A percentile compares a stretch with the other conserved stretches of the same genome.
phyloP scores from a whole-genome alignment of 2,888 invertebrate species.

The Elysia crispata region DNA sequence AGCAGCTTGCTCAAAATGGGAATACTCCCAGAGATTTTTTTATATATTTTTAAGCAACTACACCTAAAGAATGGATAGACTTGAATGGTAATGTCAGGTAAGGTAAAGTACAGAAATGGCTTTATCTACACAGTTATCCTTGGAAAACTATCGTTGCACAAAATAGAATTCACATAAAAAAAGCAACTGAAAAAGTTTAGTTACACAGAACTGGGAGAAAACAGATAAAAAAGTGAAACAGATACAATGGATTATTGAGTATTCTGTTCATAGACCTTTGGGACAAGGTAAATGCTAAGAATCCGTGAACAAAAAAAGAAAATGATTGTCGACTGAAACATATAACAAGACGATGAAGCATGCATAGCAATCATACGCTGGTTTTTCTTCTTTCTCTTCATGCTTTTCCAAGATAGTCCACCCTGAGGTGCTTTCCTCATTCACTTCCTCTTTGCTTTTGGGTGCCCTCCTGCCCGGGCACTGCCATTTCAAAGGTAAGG shows the following conservation, averaged over 20 bases:
- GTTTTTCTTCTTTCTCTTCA: slow-evolving; percentile 63
- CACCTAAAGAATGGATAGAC: not conserved
- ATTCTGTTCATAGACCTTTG: not conserved
- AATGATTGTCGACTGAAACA: not conserved
- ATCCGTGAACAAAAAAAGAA: not conserved
- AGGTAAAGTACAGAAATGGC: not conserved
- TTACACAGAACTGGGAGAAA: not conserved
- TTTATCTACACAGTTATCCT: too few relatives aligned
- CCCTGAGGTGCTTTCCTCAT: slow-evolving; percentile 65
- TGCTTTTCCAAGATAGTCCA: slow-evolving; percentile 63
- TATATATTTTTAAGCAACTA: not conserved
- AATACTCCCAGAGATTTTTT: too few relatives aligned
- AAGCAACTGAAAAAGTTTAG: not conserved
- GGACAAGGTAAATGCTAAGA: not conserved
- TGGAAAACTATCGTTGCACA: too few relatives aligned
- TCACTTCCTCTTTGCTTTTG: slow-evolving; percentile 72
- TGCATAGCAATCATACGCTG: slow-evolving; percentile 56
- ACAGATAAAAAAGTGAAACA: not conserved
- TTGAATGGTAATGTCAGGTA: not conserved
- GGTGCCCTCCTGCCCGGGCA: slow-evolving; percentile 88
- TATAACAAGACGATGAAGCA: not conserved
- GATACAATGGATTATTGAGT: not conserved
- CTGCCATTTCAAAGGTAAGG: slow-evolving; percentile 86
- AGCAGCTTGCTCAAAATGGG: too few relatives aligned
- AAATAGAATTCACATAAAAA: too few relatives aligned